phyloP scores from a whole-genome alignment of 2,113 vertebrate genomes.

The Thamnophis sirtalis region DNA sequence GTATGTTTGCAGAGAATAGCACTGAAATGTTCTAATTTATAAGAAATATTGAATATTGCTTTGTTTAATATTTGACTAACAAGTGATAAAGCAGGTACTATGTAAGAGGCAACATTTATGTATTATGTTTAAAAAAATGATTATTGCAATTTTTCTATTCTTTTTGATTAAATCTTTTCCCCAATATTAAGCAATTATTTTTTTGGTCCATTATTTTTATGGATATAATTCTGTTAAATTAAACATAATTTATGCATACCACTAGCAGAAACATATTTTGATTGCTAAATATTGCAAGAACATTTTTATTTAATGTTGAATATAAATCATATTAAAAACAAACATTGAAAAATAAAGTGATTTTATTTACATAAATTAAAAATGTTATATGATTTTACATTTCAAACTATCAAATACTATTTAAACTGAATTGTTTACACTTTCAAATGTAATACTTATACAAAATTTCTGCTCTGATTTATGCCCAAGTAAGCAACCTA shows the following conservation, averaged over 20 bases:
- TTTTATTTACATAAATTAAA: conserved; percentile 19
- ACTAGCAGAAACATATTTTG: conserved; percentile 11
- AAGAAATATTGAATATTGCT: conserved; percentile 71
- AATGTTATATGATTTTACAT: conserved; percentile 29
- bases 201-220: conserved; percentile 47
- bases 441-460: conserved; percentile 34
- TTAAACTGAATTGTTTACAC: conserved; percentile 24
- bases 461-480: neutral
- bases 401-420: conserved; percentile 12
- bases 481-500: neutral
- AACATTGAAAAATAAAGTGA: neutral
- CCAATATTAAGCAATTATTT: conserved; percentile 53
- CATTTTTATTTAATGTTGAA: conserved; percentile 34
- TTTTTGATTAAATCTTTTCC: conserved; percentile 65
- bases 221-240: conserved; percentile 44
- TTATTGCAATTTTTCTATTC: conserved; percentile 73
- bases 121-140: conserved; percentile 65
- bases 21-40: conserved; percentile 73
- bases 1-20: conserved; percentile 78
- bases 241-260: conserved; percentile 40
- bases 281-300: neutral
- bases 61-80: conserved; percentile 76
- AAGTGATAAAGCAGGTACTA: conserved; percentile 61
- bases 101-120: conserved; percentile 64
- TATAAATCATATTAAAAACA: conserved; percentile 14